Conservation (phyloP, 2,888 invertebrate genomes). For the Pteria penguin region DNA sequence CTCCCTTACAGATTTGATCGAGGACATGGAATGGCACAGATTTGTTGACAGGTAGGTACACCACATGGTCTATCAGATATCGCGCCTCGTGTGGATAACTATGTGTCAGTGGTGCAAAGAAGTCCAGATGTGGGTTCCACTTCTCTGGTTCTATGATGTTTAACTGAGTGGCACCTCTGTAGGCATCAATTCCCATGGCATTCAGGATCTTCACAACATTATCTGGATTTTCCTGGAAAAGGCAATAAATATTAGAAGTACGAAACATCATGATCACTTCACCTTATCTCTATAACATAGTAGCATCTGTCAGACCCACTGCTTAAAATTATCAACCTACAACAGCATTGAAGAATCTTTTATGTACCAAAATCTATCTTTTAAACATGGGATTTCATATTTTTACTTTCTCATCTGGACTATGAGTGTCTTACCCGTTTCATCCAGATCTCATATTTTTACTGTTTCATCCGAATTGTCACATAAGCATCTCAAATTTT, state of each 20-base stretch:
- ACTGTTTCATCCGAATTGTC: too few species aligned
- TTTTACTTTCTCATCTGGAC: too few species aligned
- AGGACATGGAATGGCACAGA: conserved; percentile 77
- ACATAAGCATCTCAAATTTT: too few species aligned
- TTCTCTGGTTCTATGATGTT: conserved; percentile 75
- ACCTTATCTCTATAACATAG: neutral
- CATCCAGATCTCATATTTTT: too few species aligned
- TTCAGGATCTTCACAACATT: conserved; percentile 69
- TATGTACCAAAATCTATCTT: too few species aligned
- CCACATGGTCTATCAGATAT: conserved; percentile 78
- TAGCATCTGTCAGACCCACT: too few species aligned
- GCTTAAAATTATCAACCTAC: too few species aligned
- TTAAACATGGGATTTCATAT: too few species aligned
- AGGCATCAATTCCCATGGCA: conserved; percentile 78
- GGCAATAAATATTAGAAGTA: neutral
- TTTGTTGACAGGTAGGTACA: conserved; percentile 80
- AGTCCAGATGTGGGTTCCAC: conserved; percentile 37
- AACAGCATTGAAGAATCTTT: too few species aligned
- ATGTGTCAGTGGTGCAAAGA: conserved; percentile 46
- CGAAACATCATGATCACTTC: neutral
- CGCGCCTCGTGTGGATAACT: conserved; percentile 77
- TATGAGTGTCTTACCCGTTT: too few species aligned
- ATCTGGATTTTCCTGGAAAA: conserved; percentile 76
- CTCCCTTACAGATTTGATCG: conserved; percentile 66
- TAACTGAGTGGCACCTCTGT: conserved; percentile 79